A percentile compares a stretch with the other conserved stretches of the same genome.
Evolutionary conservation across 2,797 vertebrate species (phyloP).

Genomic region (Alosa sapidissima): DNA sequence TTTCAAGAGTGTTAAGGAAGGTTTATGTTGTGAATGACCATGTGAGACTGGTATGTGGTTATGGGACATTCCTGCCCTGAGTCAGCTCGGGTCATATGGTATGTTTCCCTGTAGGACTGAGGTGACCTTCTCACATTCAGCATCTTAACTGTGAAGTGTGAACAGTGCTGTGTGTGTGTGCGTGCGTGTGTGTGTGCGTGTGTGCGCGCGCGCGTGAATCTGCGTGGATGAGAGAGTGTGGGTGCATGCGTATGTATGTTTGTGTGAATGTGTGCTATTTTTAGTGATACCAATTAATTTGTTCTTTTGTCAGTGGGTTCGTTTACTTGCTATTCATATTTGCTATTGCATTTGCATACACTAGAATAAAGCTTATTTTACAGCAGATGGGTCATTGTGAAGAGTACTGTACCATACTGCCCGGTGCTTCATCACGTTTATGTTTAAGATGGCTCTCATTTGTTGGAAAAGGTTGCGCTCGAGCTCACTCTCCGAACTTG

Average conservation of each 20-base stretch:
- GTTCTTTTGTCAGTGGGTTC: not conserved
- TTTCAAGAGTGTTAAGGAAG: not conserved
- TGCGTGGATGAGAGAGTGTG: not conserved
- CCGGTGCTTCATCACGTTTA: not conserved
- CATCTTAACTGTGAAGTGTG: not conserved
- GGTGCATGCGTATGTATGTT: not conserved
- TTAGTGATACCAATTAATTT: not conserved
- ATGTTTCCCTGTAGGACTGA: not conserved
- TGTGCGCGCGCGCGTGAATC: no score
- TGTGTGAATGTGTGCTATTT: not conserved
- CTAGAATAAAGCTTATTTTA: not conserved
- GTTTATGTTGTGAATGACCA: not conserved
- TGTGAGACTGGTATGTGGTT: not conserved
- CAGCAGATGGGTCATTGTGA: not conserved
- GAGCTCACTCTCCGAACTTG: constrained; percentile 34
- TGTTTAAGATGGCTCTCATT: not conserved
- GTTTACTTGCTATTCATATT: not conserved
- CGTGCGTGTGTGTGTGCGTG: not conserved
- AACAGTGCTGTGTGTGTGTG: not conserved
- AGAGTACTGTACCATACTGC: not conserved
- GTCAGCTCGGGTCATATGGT: not conserved
- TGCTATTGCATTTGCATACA: not conserved
- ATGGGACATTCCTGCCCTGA: not conserved
- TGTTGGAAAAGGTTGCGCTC: not conserved
- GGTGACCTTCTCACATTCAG: constrained; percentile 6